phyloP scores from a whole-genome alignment of 2,113 vertebrate species.

The Colaptes auratus region DNA sequence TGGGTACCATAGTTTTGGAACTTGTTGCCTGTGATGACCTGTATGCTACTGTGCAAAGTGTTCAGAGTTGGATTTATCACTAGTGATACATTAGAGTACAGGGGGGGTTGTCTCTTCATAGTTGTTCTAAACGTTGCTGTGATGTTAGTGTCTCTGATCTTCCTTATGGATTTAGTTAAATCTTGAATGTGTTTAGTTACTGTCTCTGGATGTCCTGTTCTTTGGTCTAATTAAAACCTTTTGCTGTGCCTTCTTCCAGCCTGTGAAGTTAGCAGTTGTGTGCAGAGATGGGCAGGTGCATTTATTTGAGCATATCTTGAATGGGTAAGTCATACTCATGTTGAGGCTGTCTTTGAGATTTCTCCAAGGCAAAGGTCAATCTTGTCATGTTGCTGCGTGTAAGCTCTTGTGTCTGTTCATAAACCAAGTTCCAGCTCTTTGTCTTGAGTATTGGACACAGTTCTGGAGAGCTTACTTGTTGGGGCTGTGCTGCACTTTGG shows the following conservation, averaged over 20 bases:
- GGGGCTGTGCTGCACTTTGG: neutral
- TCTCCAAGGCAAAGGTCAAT: neutral
- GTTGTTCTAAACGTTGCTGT: neutral
- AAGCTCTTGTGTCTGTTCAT: neutral
- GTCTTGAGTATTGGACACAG: neutral
- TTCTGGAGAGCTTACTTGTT: neutral
- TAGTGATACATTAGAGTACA: neutral
- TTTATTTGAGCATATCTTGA: slow-evolving; percentile 96
- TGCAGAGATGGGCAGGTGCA: slow-evolving; percentile 94
- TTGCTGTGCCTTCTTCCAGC: slow-evolving; percentile 76
- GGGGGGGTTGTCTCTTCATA: neutral
- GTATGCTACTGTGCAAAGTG: neutral
- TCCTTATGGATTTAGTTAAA: neutral
- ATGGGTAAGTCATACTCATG: slow-evolving; percentile 86
- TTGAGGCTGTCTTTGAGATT: neutral
- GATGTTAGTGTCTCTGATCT: neutral
- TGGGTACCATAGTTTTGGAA: neutral
- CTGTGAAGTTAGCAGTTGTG: slow-evolving; percentile 93
- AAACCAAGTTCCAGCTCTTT: neutral
- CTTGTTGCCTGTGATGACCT: neutral
- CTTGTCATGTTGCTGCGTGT: neutral
- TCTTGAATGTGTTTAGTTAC: neutral
- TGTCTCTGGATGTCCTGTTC: neutral
- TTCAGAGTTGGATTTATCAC: neutral
- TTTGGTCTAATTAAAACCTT: neutral